Evolutionary conservation across 1,140 invertebrate genomes (phyloP), one percentile per base, ranked within the genome.

Genomic region (Drosophila trapezifrons): DNA sequence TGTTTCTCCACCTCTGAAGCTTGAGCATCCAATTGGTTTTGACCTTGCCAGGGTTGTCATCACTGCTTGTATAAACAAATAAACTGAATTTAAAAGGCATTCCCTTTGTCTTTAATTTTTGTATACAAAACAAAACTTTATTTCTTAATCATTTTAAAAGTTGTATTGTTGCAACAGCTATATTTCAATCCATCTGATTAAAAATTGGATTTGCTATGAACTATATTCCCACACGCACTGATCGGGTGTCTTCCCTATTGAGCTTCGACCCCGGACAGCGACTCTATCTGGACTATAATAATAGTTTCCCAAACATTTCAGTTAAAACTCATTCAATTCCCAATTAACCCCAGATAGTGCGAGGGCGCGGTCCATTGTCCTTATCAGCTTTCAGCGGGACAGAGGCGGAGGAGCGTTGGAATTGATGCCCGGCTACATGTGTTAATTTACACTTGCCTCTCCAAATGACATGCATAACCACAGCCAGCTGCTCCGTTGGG

Each of bases 361-460:
- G 27, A 25, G 49, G 35, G 55, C 43, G 42, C 47, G 64, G 32
- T 43, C 64, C 18, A 45, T 43, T 51, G 64, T 69, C 47, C 66
- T 83, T 83, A 82, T 82, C 76, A 63, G 45, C 35, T 71, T 40
- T n/a, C 22, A 42, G 43, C 32, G 40, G 51, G 22, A 38, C 37
- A 32, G 22, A 25, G 37, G 25, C 25, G 27, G 25, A 51, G 25
- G 17, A 27, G 17, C 57, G 71, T 70, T 84, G 29, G 77, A 84
- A 85, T 85, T 80, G 67, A 84, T 85, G 79, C 52, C 38, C 32
- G 52, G 47, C 40, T 70, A 78, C 66, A 80, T 74, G 76, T 84
- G 78, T 70, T 65, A 78, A 86, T 85, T 82, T 55, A 67, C 69
- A 87, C 82, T 75, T 74, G 64, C 51, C 45, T 51, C 58, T 56